A percentile compares a stretch with the other conserved stretches of the same genome.
Conservation (phyloP, 2,888 invertebrate genomes). For the Gryllus longicercus region DNA sequence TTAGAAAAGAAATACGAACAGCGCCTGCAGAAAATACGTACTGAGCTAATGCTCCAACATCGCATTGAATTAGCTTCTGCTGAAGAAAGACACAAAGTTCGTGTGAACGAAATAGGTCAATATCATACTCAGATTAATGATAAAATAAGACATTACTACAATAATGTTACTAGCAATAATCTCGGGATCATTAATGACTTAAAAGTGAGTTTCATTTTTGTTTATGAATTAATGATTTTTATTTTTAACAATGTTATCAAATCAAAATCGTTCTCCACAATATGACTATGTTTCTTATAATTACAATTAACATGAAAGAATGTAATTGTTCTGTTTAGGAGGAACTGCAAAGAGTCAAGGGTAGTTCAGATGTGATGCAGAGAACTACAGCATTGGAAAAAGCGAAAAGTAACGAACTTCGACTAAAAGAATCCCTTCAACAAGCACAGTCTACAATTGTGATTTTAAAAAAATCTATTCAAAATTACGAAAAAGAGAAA, state of each 20-base stretch:
- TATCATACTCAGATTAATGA: constrained; percentile 82
- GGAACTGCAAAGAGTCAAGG: no score
- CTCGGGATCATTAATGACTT: constrained; percentile 84
- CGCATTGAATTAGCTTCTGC: constrained; percentile 83
- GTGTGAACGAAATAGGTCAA: constrained; percentile 71
- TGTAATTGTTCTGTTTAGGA: no score
- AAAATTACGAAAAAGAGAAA: constrained; percentile 84
- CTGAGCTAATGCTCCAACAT: constrained; percentile 69
- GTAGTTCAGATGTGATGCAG: neutral
- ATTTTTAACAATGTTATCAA: no score
- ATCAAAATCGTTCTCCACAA: no score
- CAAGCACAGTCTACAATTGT: constrained; percentile 66
- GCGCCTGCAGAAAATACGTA: constrained; percentile 67
- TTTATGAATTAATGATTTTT: no score
- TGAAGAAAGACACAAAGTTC: constrained; percentile 86
- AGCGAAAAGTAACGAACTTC: no score
- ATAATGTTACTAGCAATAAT: constrained; percentile 91
- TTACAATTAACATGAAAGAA: no score
- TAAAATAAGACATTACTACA: constrained; percentile 92
- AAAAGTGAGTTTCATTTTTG: constrained; percentile 55
- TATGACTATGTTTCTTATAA: no score
- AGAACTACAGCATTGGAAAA: constrained; percentile 63
- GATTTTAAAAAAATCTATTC: constrained; percentile 70
- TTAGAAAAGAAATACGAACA: constrained; percentile 69
- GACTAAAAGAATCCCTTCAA: constrained; percentile 68